phyloP scores from a whole-genome alignment of 2,888 invertebrate genomes.

The Lymantria monacha region DNA sequence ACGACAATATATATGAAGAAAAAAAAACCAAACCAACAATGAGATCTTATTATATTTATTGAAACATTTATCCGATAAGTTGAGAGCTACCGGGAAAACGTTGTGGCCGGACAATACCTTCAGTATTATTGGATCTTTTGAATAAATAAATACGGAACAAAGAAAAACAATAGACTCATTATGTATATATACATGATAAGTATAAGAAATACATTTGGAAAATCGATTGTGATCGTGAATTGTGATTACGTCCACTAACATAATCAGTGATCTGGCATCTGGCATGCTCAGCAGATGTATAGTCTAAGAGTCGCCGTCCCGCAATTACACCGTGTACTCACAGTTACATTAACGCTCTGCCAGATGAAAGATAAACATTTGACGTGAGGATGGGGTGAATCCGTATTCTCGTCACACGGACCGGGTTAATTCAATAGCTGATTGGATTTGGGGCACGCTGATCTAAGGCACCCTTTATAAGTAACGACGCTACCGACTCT shows the following conservation, averaged over 20 bases:
- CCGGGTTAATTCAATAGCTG: slow-evolving; percentile 81
- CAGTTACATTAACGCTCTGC: slow-evolving; percentile 72
- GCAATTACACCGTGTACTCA: slow-evolving; percentile 64
- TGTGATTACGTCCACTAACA: slow-evolving; percentile 9
- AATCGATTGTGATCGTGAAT: slow-evolving; percentile 17
- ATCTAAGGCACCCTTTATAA: slow-evolving; percentile 61
- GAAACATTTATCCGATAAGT: slow-evolving; percentile 14
- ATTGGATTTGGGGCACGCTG: slow-evolving; percentile 79
- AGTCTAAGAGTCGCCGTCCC: slow-evolving; percentile 38
- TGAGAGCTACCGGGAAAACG: slow-evolving; percentile 5
- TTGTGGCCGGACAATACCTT: background rate
- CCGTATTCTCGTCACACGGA: slow-evolving; percentile 80
- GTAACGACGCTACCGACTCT: slow-evolving; percentile 38
- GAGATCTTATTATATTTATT: slow-evolving; percentile 15
- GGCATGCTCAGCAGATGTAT: slow-evolving; percentile 56
- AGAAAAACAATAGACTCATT: background rate
- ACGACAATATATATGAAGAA: background rate
- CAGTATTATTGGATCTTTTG: slow-evolving; percentile 7
- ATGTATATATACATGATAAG: too few species aligned
- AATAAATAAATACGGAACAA: slow-evolving; percentile 8
- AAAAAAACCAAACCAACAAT: slow-evolving; percentile 2
- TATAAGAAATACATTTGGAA: slow-evolving; percentile 7
- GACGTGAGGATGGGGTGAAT: slow-evolving; percentile 75
- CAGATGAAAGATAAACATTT: slow-evolving; percentile 82
- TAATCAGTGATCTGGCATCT: slow-evolving; percentile 37